These are phyloP conservation scores for Chloromyia formosa DNA, from an alignment of 2,888 invertebrate species.

Conservation along the genomic window DNA sequence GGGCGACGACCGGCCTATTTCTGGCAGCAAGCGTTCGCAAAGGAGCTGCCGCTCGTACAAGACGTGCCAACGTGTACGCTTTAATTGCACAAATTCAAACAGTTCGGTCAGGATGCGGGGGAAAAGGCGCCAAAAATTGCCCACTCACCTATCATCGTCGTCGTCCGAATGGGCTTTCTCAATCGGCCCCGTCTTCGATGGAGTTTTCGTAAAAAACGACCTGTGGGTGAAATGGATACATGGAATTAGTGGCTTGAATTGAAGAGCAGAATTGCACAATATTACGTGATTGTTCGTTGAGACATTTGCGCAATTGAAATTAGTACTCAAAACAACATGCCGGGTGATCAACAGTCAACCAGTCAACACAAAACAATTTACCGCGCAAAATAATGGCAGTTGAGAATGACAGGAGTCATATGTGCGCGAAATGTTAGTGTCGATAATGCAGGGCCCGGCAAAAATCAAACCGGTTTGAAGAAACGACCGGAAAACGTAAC, in stretches of 20 bases:
- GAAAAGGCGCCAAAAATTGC: slow-evolving; percentile 47
- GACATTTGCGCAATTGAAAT: slow-evolving; percentile 53
- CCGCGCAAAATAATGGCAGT: not conserved
- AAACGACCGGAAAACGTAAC: too few relatives aligned
- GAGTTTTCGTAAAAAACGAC: slow-evolving; percentile 62
- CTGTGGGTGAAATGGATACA: slow-evolving; percentile 53
- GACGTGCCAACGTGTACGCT: slow-evolving; percentile 3
- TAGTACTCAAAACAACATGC: not conserved
- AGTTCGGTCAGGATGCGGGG: slow-evolving; percentile 23
- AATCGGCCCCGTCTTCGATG: slow-evolving; percentile 46
- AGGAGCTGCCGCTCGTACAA: slow-evolving; percentile 10
- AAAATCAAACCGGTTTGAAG: too few relatives aligned
- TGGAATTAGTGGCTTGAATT: slow-evolving; percentile 2
- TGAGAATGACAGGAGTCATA: not conserved
- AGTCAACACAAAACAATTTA: slow-evolving; percentile 1
- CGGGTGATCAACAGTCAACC: not conserved
- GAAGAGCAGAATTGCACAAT: slow-evolving; percentile 51
- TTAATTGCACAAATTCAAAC: slow-evolving; percentile 11
- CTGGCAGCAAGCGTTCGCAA: slow-evolving; percentile 6
- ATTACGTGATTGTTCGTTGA: slow-evolving; percentile 61
- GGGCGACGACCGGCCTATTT: not conserved
- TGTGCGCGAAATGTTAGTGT: too few relatives aligned
- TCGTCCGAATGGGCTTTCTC: slow-evolving; percentile 47
- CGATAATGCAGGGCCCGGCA: too few relatives aligned
- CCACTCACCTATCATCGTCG: slow-evolving; percentile 51